Conservation (phyloP, 2,888 invertebrate genomes). For the Habroteleia sp. region DNA sequence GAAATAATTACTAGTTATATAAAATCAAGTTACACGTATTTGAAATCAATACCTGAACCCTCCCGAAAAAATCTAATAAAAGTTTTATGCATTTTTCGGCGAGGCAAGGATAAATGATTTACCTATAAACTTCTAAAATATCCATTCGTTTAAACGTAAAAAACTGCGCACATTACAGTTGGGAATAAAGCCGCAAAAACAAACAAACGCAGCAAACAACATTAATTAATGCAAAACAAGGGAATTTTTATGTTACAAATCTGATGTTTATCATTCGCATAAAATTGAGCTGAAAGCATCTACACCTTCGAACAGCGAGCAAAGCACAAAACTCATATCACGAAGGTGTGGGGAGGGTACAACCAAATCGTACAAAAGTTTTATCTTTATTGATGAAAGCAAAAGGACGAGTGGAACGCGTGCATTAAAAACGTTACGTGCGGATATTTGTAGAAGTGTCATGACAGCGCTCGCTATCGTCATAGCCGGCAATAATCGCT, state of each 20-base stretch:
- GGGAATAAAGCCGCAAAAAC: not conserved
- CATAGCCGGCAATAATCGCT: constrained; percentile 57
- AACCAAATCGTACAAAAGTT: constrained; percentile 34
- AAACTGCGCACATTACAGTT: constrained; percentile 1
- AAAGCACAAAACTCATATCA: constrained; percentile 1
- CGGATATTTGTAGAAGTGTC: constrained; percentile 53
- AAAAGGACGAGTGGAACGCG: constrained; percentile 33
- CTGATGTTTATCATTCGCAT: constrained; percentile 44
- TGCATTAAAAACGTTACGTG: constrained; percentile 52
- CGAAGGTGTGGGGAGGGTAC: not conserved
- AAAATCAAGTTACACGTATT: too few relatives aligned
- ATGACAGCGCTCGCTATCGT: constrained; percentile 53
- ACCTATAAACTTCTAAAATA: constrained; percentile 15
- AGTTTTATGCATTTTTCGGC: not conserved
- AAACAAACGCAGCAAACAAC: constrained; percentile 7
- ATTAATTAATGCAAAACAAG: constrained; percentile 42
- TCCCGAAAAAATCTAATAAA: not conserved
- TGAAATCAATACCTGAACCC: too few relatives aligned
- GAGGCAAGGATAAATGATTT: not conserved
- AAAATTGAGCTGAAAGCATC: constrained; percentile 41
- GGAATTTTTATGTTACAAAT: constrained; percentile 46
- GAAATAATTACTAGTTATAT: too few relatives aligned
- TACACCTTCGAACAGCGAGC: constrained; percentile 11
- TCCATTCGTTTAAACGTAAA: constrained; percentile 6
- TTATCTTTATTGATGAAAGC: constrained; percentile 60